Conservation (phyloP, 2,888 invertebrate genomes). For the Zygogramma bicolorata region DNA sequence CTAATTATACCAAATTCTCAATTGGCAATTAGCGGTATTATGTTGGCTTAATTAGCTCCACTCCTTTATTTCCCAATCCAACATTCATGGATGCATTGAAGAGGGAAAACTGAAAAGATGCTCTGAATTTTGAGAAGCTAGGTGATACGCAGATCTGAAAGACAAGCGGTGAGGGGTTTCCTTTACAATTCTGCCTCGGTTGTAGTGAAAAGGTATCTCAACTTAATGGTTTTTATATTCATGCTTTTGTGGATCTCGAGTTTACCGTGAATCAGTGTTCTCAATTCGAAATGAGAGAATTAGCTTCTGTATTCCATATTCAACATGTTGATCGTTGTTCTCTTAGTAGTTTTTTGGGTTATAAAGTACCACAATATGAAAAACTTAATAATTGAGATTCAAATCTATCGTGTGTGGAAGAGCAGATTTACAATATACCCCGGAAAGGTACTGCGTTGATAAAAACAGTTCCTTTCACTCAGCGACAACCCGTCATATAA, state of each 20-base stretch:
- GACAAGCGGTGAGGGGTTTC: neutral
- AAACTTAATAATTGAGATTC: no score
- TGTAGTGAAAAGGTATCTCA: neutral
- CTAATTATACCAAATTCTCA: conserved; percentile 42
- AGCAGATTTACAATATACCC: no score
- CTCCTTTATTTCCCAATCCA: neutral
- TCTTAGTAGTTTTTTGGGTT: neutral
- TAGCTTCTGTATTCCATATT: neutral
- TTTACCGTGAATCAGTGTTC: neutral
- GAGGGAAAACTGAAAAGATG: neutral
- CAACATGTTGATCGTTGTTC: neutral
- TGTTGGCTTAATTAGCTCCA: conserved; percentile 48
- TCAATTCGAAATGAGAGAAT: neutral
- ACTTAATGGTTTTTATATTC: neutral
- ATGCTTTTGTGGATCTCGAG: neutral
- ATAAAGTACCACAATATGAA: no score
- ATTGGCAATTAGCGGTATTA: conserved; percentile 52
- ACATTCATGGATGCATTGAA: neutral
- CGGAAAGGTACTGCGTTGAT: no score
- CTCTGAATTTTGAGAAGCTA: neutral
- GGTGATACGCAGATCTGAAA: neutral
- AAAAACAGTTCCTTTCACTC: no score
- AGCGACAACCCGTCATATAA: no score
- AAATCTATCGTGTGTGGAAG: no score
- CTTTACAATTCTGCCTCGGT: neutral